Conservation (phyloP, 2,113 vertebrate species). For the Megatriorchis doriae region DNA sequence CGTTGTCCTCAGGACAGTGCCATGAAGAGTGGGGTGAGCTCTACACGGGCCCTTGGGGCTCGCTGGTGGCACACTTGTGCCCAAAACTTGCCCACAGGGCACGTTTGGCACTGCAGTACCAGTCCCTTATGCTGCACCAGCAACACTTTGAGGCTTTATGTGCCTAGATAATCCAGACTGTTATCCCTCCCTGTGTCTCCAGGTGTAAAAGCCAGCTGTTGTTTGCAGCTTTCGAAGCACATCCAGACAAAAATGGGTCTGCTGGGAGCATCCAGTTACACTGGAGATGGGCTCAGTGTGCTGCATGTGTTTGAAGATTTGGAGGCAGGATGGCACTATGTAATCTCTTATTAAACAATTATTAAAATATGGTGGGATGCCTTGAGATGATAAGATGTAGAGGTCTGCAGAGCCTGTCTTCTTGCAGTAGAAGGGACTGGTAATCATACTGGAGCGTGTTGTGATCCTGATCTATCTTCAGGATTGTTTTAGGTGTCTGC, state of each 20-base stretch:
- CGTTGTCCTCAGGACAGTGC: not conserved
- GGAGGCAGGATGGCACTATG: not conserved
- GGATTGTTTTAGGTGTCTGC: not conserved
- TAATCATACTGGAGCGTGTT: not conserved
- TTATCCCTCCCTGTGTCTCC: not conserved
- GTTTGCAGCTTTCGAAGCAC: not conserved
- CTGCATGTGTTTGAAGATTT: not conserved
- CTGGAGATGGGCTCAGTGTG: rapidly evolving
- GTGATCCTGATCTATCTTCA: not conserved
- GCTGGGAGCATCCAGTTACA: not conserved
- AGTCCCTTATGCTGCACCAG: not conserved
- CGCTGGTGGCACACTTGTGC: not conserved
- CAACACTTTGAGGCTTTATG: not conserved
- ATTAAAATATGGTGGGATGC: not conserved
- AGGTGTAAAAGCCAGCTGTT: not conserved
- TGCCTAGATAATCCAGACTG: not conserved
- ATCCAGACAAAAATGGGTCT: not conserved
- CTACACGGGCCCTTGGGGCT: not conserved
- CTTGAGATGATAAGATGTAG: not conserved
- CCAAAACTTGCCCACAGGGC: not conserved
- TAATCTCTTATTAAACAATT: not conserved
- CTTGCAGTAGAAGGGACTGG: not conserved
- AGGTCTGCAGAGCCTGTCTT: not conserved
- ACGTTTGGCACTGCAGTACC: not conserved
- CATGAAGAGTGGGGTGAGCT: not conserved